Conservation (phyloP, 2,113 vertebrate species). For the Podarcis raffonei region DNA sequence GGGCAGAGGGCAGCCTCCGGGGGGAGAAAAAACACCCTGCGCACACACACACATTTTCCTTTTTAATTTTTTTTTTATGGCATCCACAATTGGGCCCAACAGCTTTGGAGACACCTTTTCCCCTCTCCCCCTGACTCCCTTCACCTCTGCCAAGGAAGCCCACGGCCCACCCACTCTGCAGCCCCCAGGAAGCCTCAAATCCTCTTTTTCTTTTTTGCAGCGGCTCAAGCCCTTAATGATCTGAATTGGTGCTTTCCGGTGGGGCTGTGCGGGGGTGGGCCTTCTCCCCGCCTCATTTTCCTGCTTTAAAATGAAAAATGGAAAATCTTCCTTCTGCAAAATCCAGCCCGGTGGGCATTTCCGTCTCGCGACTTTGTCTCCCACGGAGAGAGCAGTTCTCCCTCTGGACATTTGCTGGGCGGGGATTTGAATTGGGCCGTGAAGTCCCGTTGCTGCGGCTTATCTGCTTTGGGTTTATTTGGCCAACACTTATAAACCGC, state of each 20-base stretch:
- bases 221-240: constrained; percentile 35
- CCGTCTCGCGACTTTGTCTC: background rate
- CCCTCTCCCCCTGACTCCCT: background rate
- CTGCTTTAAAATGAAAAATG: background rate
- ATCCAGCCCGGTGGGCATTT: background rate
- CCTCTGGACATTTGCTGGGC: background rate
- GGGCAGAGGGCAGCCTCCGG: constrained; percentile 16
- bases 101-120: constrained; percentile 9
- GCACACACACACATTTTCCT: background rate
- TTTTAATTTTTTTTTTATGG: background rate
- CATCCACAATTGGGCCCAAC: constrained; percentile 21
- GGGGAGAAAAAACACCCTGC: background rate
- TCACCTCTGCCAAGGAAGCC: background rate
- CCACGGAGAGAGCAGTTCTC: no score
- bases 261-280: background rate
- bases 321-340: background rate
- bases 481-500: no score
- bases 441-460: background rate
- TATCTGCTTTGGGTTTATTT: no score
- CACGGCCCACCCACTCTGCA: constrained; percentile 38
- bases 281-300: background rate
- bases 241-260: constrained; percentile 37
- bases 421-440: background rate
- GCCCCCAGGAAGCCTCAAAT: background rate
- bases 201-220: background rate